Conservation (phyloP, 2,888 invertebrate species). For the Morinoia aosen region DNA sequence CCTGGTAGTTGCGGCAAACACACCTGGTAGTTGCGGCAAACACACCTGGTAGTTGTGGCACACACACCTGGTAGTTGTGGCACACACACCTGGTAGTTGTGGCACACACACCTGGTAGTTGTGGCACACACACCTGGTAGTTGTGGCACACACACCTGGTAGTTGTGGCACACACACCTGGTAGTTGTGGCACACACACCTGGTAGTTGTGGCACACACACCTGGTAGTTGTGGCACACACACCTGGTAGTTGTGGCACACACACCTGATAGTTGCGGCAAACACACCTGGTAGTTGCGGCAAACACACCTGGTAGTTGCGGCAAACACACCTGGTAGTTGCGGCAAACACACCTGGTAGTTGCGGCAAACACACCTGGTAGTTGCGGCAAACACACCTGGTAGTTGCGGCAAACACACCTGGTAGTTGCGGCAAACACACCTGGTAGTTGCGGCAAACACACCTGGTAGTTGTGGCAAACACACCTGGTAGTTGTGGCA, state of each 20-base stretch:
- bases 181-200: constrained; percentile 69
- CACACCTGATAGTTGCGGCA: too few relatives aligned
- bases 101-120: constrained; percentile 81
- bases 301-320: constrained; percentile 81
- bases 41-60: not conserved
- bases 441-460: constrained; percentile 84
- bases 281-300: not conserved
- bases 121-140: constrained; percentile 72
- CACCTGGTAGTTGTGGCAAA: not conserved
- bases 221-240: not conserved
- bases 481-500: constrained; percentile 84
- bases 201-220: constrained; percentile 86
- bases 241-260: constrained; percentile 87
- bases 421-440: constrained; percentile 64
- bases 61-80: constrained; percentile 82
- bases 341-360: constrained; percentile 78
- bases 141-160: constrained; percentile 76
- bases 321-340: not conserved
- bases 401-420: constrained; percentile 80
- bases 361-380: constrained; percentile 73
- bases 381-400: constrained; percentile 74
- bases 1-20: not conserved
- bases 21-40: constrained; percentile 85
- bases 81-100: not conserved
- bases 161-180: constrained; percentile 79